Evolutionary conservation across 2,113 vertebrate genomes (phyloP), one percentile per base, ranked within the genome.

Genomic region (Neopipo cinnamomea): DNA sequence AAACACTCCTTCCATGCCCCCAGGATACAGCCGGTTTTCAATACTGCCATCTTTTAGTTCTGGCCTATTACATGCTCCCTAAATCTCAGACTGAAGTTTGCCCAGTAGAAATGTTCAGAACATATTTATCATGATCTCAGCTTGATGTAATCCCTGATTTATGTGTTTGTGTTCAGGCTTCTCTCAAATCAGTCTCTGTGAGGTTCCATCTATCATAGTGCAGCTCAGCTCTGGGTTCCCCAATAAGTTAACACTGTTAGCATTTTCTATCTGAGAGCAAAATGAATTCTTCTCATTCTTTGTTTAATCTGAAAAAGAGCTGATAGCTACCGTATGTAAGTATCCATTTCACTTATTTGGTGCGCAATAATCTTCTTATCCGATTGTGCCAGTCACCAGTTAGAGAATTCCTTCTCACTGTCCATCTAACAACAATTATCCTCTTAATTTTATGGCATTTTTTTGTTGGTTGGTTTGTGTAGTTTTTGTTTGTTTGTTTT

Each of bases 101-200:
- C 80, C 85, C 88, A 74, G 78, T 85, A 94, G 93, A 87, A 96
- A 95, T 94, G 89, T 85, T 96, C 82, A 14, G 91, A 89, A 96
- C 84, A 47, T 96, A 97, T 97, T 97, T 97, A 87, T 98, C 97
- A 96, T 88, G 65, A 94, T 95, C 96, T 94, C 80, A 88, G 81
- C 74, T 95, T 96, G 95, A 97, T 92, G 86, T 91, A 93, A 88
- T 90, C 88, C 78, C 88, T 97, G 96, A 97, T 97, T 97, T 97
- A 97, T 97, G 89, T 90, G 91, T 92, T 93, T 84, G 85, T 96
- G 56, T 90, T 96, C 89, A 83, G 84, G 62, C 67, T 96, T 97
- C 72, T 95, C 91, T 91, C 97, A 84, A 76, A 90, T 94, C 85
- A 61, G 83, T 95, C 92, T 97, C 63, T 95, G 39, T 71, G 88